Percentiles rank a stretch among this genome's conserved stretches.
Evolutionary conservation across 2,797 vertebrate genomes (phyloP).

Genomic region (Microchirus variegatus): DNA sequence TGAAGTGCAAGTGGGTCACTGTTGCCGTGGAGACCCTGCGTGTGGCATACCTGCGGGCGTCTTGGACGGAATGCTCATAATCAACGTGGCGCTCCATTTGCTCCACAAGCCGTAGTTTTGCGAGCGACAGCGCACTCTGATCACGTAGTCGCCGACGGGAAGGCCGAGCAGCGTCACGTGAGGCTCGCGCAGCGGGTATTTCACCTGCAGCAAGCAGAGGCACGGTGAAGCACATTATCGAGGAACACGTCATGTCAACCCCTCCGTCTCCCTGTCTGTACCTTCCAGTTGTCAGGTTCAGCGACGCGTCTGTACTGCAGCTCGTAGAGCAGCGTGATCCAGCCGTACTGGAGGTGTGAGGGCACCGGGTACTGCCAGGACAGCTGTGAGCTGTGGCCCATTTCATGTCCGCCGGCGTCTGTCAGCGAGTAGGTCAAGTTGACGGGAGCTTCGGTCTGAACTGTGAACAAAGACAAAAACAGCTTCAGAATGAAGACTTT

Average conservation of each 20-base stretch:
- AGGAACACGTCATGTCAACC: no score
- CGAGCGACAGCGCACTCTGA: conserved; percentile 80
- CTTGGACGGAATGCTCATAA: conserved; percentile 60
- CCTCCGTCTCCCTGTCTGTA: conserved; percentile 23
- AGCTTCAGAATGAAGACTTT: no score
- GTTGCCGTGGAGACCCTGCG: conserved; percentile 1
- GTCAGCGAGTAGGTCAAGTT: conserved; percentile 72
- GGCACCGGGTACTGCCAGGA: conserved; percentile 79
- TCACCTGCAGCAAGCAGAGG: conserved; percentile 62
- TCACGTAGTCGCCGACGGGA: conserved; percentile 62
- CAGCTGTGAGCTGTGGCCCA: conserved; percentile 58
- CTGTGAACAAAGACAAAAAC: conserved; percentile 43
- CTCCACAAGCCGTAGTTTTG: conserved; percentile 79
- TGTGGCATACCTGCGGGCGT: conserved; percentile 47
- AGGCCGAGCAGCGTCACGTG: conserved; percentile 76
- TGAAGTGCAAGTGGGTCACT: fast-evolving
- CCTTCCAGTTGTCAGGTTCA: conserved; percentile 79
- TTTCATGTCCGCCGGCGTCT: conserved; percentile 65
- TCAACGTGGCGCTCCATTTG: conserved; percentile 72
- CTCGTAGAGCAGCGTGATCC: conserved; percentile 83
- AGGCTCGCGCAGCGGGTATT: conserved; percentile 69
- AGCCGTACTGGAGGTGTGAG: conserved; percentile 71
- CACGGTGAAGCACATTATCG: background rate
- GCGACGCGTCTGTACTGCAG: conserved; percentile 73
- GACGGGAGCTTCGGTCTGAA: conserved; percentile 79